These are phyloP conservation scores for Pheucticus melanocephalus DNA, from an alignment of 2,113 vertebrate species.

Conservation along the genomic window DNA sequence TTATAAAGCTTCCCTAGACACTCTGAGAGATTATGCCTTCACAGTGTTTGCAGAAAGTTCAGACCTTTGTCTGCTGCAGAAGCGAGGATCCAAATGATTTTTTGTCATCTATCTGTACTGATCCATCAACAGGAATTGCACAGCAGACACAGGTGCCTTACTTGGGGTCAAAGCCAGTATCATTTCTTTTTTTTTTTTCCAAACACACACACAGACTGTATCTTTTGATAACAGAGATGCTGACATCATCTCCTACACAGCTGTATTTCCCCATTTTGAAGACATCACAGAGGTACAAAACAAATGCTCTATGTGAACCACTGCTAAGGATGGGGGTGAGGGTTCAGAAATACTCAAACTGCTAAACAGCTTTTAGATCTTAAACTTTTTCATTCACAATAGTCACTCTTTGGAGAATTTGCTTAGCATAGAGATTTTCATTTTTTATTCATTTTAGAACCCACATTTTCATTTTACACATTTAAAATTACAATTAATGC, in stretches of 20 bases:
- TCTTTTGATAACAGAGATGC: conserved; percentile 32
- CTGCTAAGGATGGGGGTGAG: background rate
- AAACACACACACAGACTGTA: background rate
- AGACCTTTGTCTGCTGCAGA: conserved; percentile 43
- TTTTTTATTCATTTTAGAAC: background rate
- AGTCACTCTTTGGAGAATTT: background rate
- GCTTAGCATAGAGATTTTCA: background rate
- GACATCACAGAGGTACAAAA: background rate
- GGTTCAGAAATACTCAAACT: background rate
- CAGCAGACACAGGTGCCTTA: conserved; percentile 37
- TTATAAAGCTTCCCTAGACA: background rate
- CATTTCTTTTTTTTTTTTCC: background rate
- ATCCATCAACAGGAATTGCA: conserved; percentile 6
- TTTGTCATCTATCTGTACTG: background rate
- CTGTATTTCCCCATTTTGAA: conserved; percentile 38
- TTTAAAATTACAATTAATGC: background rate
- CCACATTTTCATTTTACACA: background rate
- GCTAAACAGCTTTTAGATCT: background rate
- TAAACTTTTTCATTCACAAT: background rate
- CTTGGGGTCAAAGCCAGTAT: conserved; percentile 20
- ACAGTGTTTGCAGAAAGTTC: conserved; percentile 26
- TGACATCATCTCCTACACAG: conserved; percentile 56
- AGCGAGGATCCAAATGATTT: background rate
- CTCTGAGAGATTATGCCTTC: background rate
- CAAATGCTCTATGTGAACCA: background rate